Conservation (phyloP, 1,140 invertebrate species). For the Eurosta solidaginis region DNA sequence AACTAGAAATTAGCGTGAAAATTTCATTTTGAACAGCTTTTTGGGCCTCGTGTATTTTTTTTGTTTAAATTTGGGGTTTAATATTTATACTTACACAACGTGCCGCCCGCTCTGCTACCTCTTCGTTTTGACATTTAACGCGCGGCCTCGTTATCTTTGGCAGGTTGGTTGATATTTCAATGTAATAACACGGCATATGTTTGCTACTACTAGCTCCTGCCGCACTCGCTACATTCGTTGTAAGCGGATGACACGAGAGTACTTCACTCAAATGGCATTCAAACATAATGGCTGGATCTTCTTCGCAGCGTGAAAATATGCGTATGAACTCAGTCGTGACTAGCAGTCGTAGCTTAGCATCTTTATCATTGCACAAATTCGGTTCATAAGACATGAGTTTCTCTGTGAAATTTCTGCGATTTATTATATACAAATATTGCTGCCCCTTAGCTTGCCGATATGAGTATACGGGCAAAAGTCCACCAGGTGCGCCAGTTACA, state of each 20-base stretch:
- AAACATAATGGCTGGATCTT: constrained; percentile 67
- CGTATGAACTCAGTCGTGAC: constrained; percentile 79
- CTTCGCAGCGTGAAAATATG: constrained; percentile 70
- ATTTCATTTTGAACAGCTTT: not conserved
- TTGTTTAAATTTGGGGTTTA: not conserved
- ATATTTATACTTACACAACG: constrained; percentile 61
- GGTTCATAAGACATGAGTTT: constrained; percentile 82
- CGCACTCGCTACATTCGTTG: constrained; percentile 64
- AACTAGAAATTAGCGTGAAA: not conserved
- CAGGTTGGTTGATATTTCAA: constrained; percentile 76
- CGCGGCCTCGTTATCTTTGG: constrained; percentile 69
- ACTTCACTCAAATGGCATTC: constrained; percentile 66
- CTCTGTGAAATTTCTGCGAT: constrained; percentile 77
- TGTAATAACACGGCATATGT: constrained; percentile 65
- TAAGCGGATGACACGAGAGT: constrained; percentile 61
- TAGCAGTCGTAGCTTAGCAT: constrained; percentile 72
- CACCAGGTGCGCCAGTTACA: constrained; percentile 76
- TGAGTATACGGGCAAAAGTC: constrained; percentile 81
- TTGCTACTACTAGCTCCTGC: constrained; percentile 58
- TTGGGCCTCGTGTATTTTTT: not conserved
- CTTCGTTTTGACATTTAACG: constrained; percentile 80
- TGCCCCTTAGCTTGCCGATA: constrained; percentile 80
- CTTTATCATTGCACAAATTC: constrained; percentile 69
- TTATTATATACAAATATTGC: constrained; percentile 81
- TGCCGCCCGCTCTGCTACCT: constrained; percentile 78